Conservation (phyloP, 1,140 invertebrate species). For the Neotoxoptera formosana region DNA sequence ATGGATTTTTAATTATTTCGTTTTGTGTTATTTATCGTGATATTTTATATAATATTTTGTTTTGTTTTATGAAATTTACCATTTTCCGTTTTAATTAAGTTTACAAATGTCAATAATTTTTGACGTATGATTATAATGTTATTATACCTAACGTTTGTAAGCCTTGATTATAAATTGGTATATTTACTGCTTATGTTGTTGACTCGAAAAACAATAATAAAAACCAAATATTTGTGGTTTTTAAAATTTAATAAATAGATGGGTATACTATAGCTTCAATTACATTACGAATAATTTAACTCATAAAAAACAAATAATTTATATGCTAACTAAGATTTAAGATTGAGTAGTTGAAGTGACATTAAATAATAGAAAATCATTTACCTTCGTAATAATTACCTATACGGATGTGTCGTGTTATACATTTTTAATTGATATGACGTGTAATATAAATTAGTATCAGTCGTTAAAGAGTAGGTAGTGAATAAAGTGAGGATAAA, state of each 20-base stretch:
- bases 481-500: neutral
- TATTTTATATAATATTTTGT: too few species aligned
- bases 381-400: neutral
- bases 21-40: too few species aligned
- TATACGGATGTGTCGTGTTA: neutral
- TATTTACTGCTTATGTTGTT: neutral
- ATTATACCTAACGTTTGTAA: too few species aligned
- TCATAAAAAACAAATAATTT: neutral
- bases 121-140: too few species aligned
- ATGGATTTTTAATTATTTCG: too few species aligned
- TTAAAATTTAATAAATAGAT: neutral
- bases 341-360: neutral
- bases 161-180: too few species aligned
- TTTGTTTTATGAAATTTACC: too few species aligned
- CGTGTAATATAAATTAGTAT: neutral
- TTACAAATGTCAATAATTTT: too few species aligned
- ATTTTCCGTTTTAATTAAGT: too few species aligned
- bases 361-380: neutral
- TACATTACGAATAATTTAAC: neutral
- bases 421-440: neutral
- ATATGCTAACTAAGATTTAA: neutral
- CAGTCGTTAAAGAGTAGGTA: neutral
- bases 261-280: neutral
- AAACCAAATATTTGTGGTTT: neutral
- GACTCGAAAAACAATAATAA: neutral